Evolutionary conservation across 2,888 invertebrate species (phyloP).

Genomic region (Alitta virens): DNA sequence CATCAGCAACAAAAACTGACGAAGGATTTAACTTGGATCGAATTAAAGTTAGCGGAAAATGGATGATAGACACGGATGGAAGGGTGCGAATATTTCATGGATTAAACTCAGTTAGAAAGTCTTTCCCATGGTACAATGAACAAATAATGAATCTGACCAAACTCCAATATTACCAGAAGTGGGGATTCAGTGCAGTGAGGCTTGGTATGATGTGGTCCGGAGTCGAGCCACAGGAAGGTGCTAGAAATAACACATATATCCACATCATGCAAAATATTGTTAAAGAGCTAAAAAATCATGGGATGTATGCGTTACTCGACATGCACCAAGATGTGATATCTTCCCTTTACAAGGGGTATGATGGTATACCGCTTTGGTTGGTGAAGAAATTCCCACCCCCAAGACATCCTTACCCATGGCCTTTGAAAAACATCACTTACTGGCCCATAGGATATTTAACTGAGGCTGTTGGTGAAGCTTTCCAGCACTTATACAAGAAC

Average conservation of each 20-base stretch:
- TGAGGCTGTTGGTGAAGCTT: constrained; percentile 26
- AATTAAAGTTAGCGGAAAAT: constrained; percentile 10
- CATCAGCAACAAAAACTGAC: too few species aligned
- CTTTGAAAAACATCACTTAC: constrained; percentile 23
- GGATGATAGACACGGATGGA: constrained; percentile 31
- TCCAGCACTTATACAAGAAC: constrained; percentile 31
- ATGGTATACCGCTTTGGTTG: constrained; percentile 37
- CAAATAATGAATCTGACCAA: constrained; percentile 26
- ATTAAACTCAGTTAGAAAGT: constrained; percentile 34
- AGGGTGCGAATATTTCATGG: constrained; percentile 36
- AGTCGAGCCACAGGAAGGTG: constrained; percentile 26
- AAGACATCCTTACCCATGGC: constrained; percentile 35
- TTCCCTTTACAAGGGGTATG: constrained; percentile 30
- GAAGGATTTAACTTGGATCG: background rate
- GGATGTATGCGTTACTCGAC: constrained; percentile 37
- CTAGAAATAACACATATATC: constrained; percentile 30
- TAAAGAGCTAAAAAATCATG: constrained; percentile 23
- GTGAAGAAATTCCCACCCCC: constrained; percentile 33
- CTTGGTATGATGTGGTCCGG: constrained; percentile 44
- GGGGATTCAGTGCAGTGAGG: constrained; percentile 39
- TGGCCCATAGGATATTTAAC: constrained; percentile 36
- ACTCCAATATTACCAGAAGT: constrained; percentile 23
- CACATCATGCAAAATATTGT: constrained; percentile 26
- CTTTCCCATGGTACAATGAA: constrained; percentile 32
- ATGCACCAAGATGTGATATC: constrained; percentile 38